A percentile compares a stretch with the other conserved stretches of the same genome.
Evolutionary conservation across 2,797 vertebrate species (phyloP).

Genomic region (Limnodromus scolopaceus): DNA sequence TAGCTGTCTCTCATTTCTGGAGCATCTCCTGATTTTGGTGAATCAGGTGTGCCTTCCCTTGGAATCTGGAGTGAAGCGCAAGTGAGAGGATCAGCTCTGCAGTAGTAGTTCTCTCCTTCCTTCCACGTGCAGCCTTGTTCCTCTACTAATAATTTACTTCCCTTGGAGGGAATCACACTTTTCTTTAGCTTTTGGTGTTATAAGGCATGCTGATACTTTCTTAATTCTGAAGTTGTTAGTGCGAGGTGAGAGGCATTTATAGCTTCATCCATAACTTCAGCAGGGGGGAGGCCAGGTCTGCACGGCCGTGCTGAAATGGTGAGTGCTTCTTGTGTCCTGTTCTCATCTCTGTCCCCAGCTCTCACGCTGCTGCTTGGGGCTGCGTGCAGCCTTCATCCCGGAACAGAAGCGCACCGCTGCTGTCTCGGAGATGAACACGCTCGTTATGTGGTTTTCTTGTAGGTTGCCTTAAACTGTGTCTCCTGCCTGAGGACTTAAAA

Average conservation of each 20-base stretch:
- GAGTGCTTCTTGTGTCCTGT: neutral
- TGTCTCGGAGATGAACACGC: neutral
- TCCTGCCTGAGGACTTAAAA: neutral
- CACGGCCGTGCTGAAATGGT: no score
- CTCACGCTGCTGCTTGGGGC: accelerated
- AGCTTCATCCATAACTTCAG: neutral
- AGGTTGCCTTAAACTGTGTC: neutral
- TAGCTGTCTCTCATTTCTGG: neutral
- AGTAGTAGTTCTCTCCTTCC: neutral
- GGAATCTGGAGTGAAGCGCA: neutral
- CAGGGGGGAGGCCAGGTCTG: neutral
- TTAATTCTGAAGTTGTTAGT: neutral
- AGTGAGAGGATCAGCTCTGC: neutral
- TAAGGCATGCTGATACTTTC: neutral
- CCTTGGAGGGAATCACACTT: accelerated
- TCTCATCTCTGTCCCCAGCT: neutral
- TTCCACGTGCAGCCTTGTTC: neutral
- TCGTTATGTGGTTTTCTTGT: neutral
- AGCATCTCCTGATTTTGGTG: neutral
- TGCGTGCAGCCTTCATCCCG: neutral
- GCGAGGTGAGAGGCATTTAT: neutral
- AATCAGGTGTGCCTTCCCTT: neutral
- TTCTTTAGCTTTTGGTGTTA: neutral
- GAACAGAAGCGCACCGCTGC: neutral
- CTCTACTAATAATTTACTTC: neutral